Base-by-base conservation (phyloP, 2,113 vertebrate genomes). In the Colaptes auratus region DNA sequence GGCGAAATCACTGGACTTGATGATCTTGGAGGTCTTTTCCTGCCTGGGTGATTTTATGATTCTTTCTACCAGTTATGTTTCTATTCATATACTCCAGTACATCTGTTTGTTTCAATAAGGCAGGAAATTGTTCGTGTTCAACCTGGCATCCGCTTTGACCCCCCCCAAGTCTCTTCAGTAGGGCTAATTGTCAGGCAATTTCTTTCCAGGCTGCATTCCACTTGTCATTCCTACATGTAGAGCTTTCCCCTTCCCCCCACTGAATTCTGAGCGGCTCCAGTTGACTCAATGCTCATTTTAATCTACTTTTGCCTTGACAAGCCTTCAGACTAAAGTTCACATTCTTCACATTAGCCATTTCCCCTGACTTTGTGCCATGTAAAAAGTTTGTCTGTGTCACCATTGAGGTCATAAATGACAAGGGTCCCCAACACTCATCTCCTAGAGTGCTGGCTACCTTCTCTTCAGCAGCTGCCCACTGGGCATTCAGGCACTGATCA, bases 371-470 rank as follows among this genome's bases (percentile, higher is more conserved):
- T 39, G 17, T 48, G 46, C 28, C 24, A 30, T 2, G 4, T 25
- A 55, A 80, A 25, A 82, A 83, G 42, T 61, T 83, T 21, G 17
- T 81, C 60, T 56, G 56, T 77, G 56, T 56, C 83, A 75, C 61
- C 56, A 48, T 3, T 0, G 7, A 94, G 58, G 80, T 67, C 3
- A 9, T 58, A 64, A 33, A 53, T 7, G 36, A 42, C 9, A 48
- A 4, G 4, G 31, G 7, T 23, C 7, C 15, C 36, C 48, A 83
- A 28, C 20, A 60, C 25, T 27, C 0, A 0, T 25, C 8, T 25
- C 33, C 42, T 12, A 2, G 24, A 0, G 0, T 70, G 75, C 4
- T 89, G 58, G 35, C 55, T 64, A 55, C 7, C n/a, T 18, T 79
- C 36, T 61, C 28, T 81, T 60, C 48, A 39, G 76, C 61, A 74